Base-by-base conservation (phyloP, 2,888 invertebrate genomes). In the Tipula helvola region DNA sequence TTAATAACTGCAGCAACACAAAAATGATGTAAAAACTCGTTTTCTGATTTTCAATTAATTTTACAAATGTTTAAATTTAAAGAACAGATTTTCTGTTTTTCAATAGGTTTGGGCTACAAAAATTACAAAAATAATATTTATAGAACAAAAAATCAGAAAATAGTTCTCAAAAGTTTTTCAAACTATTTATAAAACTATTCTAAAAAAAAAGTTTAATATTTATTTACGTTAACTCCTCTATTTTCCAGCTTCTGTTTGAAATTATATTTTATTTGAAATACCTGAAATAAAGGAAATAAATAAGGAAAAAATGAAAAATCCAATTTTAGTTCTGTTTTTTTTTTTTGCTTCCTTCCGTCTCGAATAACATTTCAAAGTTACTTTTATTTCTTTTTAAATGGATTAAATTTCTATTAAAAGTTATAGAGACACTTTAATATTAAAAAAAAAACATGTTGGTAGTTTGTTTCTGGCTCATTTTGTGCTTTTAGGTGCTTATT, bases 391-490 rank as follows among this genome's bases (percentile, higher is more conserved):
- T 18, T 71, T 71, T 71, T 71, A 71, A 71, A 71, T 71, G 71
- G 71, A 71, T 71, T 71, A 71, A 71, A 71, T 71, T 71, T 71
- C 71, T 71, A 71, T 71, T 71, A 71, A 71, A 71, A 71, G 71
- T 71, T 71, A 8, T 71, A 28, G 28, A 71, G 71, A 71, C 71
- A 71, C 71, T 71, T 71, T 71, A 28, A 71, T 28, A 10, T 57
- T 28, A 52, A 13, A 52, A 52, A 71, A 52, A 13, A 52, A 52
- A 52, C 5, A 52, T 44, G 44, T 44, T 44, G 2, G 44, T 57
- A n/a, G 39, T 39, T 39, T 39, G 28, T 71, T 71, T 71, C 28
- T 10, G 71, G 28, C 10, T 71, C 71, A 71, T 71, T 71, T 12
- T 28, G 10, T 71, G 71, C 71, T 28, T 18, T 71, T 71, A 71